Evolutionary conservation across 2,797 vertebrate genomes (phyloP).

Genomic region (Monodelphis domestica): DNA sequence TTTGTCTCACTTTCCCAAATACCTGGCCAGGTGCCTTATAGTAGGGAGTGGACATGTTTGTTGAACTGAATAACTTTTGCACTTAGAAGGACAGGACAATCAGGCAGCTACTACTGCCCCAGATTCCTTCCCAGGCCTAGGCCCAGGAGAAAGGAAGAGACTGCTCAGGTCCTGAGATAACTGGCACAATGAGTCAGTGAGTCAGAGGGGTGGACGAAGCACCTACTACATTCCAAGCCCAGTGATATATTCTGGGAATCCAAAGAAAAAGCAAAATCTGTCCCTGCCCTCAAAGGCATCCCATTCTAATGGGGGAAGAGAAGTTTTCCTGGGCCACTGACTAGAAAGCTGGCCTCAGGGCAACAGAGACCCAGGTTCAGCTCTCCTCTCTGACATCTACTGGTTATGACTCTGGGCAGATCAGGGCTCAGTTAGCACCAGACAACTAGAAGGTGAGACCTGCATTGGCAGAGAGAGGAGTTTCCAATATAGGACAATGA

Average conservation of each 20-base stretch:
- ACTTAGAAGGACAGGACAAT: neutral
- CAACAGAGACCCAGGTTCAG: neutral
- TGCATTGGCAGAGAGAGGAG: neutral
- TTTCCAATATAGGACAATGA: neutral
- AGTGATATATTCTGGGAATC: neutral
- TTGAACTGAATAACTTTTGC: neutral
- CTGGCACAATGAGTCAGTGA: neutral
- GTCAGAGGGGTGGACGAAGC: neutral
- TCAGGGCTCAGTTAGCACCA: neutral
- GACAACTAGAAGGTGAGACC: neutral
- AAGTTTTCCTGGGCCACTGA: neutral
- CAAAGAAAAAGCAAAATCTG: neutral
- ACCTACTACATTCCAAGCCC: neutral
- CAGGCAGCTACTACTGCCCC: neutral
- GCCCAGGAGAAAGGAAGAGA: neutral
- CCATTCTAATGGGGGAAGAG: neutral
- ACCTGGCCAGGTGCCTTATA: neutral
- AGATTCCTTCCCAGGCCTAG: neutral
- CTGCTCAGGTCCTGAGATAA: neutral
- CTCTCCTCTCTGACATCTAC: neutral
- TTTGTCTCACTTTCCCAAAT: neutral
- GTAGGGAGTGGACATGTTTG: neutral
- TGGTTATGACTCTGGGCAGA: neutral
- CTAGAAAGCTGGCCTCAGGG: neutral
- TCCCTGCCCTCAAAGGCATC: neutral